Conservation (phyloP, 35 echinoderm and acorn worm genomes). For the Ophiothrix spiculata region DNA sequence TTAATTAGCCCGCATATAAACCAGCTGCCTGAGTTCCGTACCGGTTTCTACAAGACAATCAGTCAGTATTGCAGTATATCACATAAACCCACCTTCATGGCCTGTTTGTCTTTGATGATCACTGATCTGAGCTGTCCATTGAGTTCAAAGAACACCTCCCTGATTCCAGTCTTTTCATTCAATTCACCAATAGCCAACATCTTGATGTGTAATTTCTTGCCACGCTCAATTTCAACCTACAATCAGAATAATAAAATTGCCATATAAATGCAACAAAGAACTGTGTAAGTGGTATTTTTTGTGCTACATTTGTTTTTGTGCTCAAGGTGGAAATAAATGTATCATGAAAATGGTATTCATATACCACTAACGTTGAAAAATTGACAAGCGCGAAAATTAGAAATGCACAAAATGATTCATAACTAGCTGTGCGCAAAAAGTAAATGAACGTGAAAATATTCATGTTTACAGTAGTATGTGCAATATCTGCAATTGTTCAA, state of each 20-base stretch:
- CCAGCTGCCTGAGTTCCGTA: too few species aligned
- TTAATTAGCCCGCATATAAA: too few species aligned
- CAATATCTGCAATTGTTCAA: too few species aligned
- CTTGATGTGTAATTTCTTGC: conserved; percentile 94
- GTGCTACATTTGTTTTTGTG: too few species aligned
- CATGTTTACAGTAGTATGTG: too few species aligned
- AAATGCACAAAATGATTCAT: background rate
- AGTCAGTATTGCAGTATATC: too few species aligned
- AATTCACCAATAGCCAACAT: conserved; percentile 89
- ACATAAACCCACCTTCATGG: conserved; percentile 94
- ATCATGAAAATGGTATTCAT: background rate
- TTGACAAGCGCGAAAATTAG: too few species aligned
- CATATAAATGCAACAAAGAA: conserved; percentile 30
- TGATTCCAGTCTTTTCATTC: conserved; percentile 81
- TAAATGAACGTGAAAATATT: too few species aligned
- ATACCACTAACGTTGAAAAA: background rate
- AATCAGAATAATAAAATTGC: conserved; percentile 22
- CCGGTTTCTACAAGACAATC: too few species aligned
- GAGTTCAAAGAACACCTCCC: conserved; percentile 99
- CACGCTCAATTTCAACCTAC: conserved; percentile 91
- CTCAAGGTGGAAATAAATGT: background rate
- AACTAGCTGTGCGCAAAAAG: too few species aligned
- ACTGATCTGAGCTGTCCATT: conserved; percentile 96
- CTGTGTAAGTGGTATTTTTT: too few species aligned
- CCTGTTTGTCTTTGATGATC: conserved; percentile 89